Percentiles rank a stretch among this genome's conserved stretches.
phyloP scores from a whole-genome alignment of 2,888 invertebrate species.

The Mantis religiosa region DNA sequence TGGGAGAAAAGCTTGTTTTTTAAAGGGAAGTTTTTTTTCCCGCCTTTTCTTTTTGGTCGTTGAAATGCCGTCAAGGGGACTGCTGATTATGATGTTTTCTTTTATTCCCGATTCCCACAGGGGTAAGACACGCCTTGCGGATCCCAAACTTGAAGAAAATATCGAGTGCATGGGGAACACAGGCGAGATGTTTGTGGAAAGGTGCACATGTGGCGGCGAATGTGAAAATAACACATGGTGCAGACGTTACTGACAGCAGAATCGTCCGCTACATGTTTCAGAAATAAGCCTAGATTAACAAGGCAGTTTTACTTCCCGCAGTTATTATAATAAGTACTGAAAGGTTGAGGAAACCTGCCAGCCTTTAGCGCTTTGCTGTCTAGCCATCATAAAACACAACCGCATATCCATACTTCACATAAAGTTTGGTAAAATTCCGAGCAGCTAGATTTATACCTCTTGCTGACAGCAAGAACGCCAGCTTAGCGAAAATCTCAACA shows the following conservation, averaged over 20 bases:
- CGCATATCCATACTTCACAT: not conserved
- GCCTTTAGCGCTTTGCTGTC: not conserved
- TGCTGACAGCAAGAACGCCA: not conserved
- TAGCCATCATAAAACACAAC: not conserved
- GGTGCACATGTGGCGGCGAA: not conserved
- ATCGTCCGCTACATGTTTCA: not conserved
- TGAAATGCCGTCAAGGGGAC: not conserved
- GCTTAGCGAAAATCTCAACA: not conserved
- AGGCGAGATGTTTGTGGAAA: not conserved
- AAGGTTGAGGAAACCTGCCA: not conserved
- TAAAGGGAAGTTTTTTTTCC: not conserved
- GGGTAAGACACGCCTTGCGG: not conserved
- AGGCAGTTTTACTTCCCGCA: not conserved
- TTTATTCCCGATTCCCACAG: not conserved
- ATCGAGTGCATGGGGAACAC: not conserved
- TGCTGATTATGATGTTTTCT: not conserved
- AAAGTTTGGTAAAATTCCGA: not conserved
- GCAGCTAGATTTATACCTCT: not conserved
- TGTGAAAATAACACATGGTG: not conserved
- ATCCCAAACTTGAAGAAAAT: not conserved
- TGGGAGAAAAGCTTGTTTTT: conserved; percentile 6
- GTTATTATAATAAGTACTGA: not conserved
- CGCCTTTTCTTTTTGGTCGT: not conserved
- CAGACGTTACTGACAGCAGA: not conserved
- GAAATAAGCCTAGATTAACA: not conserved